These are phyloP conservation scores for Stichopus chloronotus DNA, from an alignment of 35 echinoderm and acorn worm genomes.

Conservation along the genomic window DNA sequence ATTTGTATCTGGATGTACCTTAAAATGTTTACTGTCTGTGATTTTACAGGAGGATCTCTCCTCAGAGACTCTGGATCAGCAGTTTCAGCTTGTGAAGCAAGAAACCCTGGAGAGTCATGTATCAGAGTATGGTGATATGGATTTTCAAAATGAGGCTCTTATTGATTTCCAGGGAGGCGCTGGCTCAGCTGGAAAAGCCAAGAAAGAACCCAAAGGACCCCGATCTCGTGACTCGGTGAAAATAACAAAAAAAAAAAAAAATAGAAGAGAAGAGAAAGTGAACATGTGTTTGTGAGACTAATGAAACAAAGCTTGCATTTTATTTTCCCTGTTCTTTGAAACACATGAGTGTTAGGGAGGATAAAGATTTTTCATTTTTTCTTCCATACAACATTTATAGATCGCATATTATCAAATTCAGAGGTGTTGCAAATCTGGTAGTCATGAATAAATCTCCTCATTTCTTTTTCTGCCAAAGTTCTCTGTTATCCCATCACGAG, in stretches of 20 bases:
- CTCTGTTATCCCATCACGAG: conserved; percentile 33
- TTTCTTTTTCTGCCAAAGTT: neutral
- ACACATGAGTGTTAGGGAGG: no score
- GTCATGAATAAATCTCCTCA: neutral
- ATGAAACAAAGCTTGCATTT: no score
- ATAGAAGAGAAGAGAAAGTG: neutral
- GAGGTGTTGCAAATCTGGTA: no score
- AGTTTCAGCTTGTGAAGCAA: conserved; percentile 77
- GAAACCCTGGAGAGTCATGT: conserved; percentile 88
- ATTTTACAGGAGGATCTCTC: conserved; percentile 78
- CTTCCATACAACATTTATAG: no score
- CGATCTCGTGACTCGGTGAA: conserved; percentile 44
- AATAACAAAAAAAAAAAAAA: no score
- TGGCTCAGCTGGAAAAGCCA: conserved; percentile 4
- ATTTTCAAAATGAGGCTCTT: conserved; percentile 57
- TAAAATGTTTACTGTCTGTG: neutral
- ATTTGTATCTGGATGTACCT: no score
- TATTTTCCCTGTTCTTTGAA: no score
- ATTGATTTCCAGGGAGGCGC: conserved; percentile 67
- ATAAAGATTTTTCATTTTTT: no score
- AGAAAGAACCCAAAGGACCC: conserved; percentile 35
- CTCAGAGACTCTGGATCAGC: conserved; percentile 68
- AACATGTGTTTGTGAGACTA: no score
- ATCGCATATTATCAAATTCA: neutral
- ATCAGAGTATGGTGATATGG: conserved; percentile 80